Evolutionary conservation across 2,888 invertebrate genomes (phyloP).

Genomic region (Creontiades dilutus): DNA sequence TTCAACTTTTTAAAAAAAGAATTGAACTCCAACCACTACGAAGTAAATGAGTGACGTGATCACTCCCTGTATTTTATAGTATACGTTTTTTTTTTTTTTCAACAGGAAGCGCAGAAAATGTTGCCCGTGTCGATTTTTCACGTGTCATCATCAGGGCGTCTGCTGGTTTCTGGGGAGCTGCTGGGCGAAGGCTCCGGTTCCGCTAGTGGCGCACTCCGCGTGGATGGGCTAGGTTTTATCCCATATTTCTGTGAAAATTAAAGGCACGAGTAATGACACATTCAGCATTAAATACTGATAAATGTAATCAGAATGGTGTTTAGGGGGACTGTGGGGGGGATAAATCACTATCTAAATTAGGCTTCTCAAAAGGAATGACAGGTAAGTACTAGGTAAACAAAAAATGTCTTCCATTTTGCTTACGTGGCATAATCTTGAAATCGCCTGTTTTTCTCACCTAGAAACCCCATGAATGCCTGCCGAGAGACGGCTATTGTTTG

Average conservation of each 20-base stretch:
- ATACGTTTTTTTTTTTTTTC: background rate
- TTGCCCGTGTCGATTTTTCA: background rate
- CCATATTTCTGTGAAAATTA: background rate
- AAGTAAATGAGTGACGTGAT: background rate
- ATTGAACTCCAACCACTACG: background rate
- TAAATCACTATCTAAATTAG: no score
- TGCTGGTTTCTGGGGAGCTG: constrained; percentile 18
- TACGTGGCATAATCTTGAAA: no score
- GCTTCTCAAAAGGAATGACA: no score
- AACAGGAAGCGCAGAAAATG: background rate
- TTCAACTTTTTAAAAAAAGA: background rate
- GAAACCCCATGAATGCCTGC: no score
- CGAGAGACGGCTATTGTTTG: no score
- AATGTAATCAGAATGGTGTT: no score
- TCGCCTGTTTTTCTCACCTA: no score
- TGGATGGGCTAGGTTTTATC: background rate
- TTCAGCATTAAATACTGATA: no score
- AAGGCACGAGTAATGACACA: no score
- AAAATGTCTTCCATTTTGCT: no score
- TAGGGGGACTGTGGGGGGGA: no score
- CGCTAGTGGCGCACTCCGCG: background rate
- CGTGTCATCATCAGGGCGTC: background rate
- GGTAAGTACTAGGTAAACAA: no score
- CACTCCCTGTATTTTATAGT: background rate
- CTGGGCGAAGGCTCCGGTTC: constrained; percentile 9